Conservation (phyloP, 2,888 invertebrate genomes). For the Stegophylla sp. region DNA sequence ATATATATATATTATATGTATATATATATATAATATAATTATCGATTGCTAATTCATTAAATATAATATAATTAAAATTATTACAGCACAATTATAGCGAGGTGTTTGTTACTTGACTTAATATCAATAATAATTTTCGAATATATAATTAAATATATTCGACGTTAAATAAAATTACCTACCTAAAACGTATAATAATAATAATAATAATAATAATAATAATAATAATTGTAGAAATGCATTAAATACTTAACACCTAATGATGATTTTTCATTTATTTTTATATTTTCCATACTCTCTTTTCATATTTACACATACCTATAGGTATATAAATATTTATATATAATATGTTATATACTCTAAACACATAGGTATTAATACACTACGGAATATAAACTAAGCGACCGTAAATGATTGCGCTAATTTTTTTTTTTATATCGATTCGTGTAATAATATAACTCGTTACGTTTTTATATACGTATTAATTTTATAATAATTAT, state of each 20-base stretch:
- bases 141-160: constrained; percentile 48
- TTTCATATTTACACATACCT: constrained; percentile 54
- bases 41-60: constrained; percentile 58
- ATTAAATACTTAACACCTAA: constrained; percentile 55
- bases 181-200: constrained; percentile 43
- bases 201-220: constrained; percentile 37
- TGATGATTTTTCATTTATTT: constrained; percentile 30
- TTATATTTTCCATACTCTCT: constrained; percentile 7
- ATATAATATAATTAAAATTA: constrained; percentile 57
- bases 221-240: constrained; percentile 52
- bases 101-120: constrained; percentile 60
- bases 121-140: constrained; percentile 55
- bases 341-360: constrained; percentile 40
- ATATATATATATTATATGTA: constrained; percentile 25
- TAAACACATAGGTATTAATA: background rate
- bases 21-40: constrained; percentile 51
- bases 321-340: constrained; percentile 24
- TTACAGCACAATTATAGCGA: constrained; percentile 61
- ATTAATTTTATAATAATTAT: background rate
- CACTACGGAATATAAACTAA: constrained; percentile 44
- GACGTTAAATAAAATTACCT: constrained; percentile 56
- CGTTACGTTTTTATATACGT: background rate
- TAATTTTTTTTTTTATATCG: constrained; percentile 20
- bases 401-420: constrained; percentile 45
- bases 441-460: constrained; percentile 27